Base-by-base conservation (phyloP, 1,140 invertebrate species). In the Harlomillsia oculata region DNA sequence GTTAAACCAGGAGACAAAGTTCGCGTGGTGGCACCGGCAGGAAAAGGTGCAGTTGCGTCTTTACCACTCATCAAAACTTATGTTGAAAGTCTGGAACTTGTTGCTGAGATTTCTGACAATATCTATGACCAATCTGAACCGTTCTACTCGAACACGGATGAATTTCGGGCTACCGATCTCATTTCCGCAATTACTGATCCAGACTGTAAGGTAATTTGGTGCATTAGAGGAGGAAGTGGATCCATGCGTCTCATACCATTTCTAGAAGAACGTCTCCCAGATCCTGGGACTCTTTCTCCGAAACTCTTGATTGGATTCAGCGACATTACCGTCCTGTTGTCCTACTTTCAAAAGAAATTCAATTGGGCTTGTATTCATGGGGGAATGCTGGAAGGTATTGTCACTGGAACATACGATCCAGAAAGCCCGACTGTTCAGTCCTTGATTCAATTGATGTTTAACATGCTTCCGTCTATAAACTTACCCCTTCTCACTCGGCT, bases 71-170 rank as follows among this genome's bases (percentile, higher is more conserved):
- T 59, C n/a, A 20, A 14, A 14, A 21, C 2, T 11, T 59, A 59
- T 18, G 30, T 59, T 1, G 34, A 28, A 18, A 40, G 51, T 8
- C 28, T 53, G 18, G 57, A 37, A 5, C 25, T 59, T 5, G 23
- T 48, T 37, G 26, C 51, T 16, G 16, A 40, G 5, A 53, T 59
- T 3, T 32, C 43, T n/a, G 43, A 34, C 3, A 45, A 59, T 16
- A 53, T 59, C 34, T 59, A 59, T 20, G 25, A 48, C 18, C 25
- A 6, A 9, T 50, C 43, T 0, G 51, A 54, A 25, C 57, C 57
- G 5, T 50, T 59, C 26, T 59, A 59, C 21, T 53, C 57, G 1
- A 59, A 59, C 18, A 46, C 51, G 11, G 57, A 59, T 28, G 57
- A 59, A 16, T 59, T 53, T 29, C 32, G 57, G 13, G 57, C 57